Evolutionary conservation across 2,113 vertebrate genomes (phyloP).

Genomic region (Colinus virginianus): DNA sequence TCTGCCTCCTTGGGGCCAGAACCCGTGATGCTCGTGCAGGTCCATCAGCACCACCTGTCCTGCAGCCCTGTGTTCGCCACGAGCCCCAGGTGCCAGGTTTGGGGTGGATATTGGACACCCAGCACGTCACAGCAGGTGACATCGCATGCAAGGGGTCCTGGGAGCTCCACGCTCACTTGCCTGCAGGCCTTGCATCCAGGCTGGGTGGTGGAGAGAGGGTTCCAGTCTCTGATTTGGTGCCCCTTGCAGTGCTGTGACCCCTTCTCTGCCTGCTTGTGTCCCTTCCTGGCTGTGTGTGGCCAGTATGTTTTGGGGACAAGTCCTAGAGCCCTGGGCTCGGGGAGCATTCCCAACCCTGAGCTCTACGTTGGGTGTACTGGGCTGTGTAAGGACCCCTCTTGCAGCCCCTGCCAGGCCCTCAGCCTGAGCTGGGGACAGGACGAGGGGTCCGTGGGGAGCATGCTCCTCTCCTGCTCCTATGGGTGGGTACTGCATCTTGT

Average conservation of each 20-base stretch:
- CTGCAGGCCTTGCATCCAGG: neutral
- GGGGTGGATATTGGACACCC: no score
- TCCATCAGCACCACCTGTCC: no score
- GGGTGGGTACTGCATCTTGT: neutral
- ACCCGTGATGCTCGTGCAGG: no score
- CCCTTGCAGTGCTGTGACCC: no score
- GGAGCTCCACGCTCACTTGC: neutral
- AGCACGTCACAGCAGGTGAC: neutral
- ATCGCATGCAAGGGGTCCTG: neutral
- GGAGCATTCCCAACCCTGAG: neutral
- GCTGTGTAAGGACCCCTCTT: neutral
- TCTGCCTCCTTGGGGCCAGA: neutral
- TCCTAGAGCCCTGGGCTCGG: neutral
- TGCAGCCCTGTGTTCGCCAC: neutral
- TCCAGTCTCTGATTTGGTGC: neutral
- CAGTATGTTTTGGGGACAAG: neutral
- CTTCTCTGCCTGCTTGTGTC: no score
- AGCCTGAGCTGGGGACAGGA: neutral
- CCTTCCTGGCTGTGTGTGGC: no score
- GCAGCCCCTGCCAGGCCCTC: accelerated
- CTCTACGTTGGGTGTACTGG: neutral
- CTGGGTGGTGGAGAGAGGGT: neutral
- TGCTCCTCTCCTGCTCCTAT: neutral
- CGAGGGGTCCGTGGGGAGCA: accelerated
- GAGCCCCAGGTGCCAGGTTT: accelerated